A percentile compares a stretch with the other conserved stretches of the same genome.
Conservation (phyloP, 2,113 vertebrate genomes). For the Poecile atricapillus region DNA sequence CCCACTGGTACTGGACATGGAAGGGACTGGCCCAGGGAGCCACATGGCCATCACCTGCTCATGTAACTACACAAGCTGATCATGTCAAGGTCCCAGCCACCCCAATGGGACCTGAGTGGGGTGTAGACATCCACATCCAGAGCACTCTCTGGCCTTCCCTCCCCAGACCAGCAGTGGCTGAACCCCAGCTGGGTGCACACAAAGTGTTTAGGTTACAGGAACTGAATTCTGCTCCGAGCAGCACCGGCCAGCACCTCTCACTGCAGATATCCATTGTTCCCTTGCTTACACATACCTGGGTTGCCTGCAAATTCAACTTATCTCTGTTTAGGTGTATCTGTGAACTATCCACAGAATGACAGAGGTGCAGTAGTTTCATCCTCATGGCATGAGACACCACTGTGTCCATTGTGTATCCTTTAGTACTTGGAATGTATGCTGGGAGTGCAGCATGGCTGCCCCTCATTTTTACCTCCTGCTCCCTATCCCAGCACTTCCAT, state of each 20-base stretch:
- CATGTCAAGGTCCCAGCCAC: no score
- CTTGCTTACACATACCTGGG: neutral
- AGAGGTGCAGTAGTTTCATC: neutral
- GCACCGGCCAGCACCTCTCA: neutral
- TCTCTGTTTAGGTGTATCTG: neutral
- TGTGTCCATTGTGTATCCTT: accelerated
- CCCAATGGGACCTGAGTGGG: neutral
- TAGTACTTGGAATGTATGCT: neutral
- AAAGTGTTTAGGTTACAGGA: neutral
- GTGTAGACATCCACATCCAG: neutral
- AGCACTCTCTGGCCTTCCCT: neutral
- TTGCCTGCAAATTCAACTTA: neutral
- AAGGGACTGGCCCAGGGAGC: neutral
- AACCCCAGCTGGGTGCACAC: neutral
- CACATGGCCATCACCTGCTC: accelerated
- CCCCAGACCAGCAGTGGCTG: neutral
- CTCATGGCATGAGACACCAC: accelerated
- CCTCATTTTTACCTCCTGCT: neutral
- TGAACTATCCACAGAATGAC: neutral
- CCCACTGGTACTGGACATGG: neutral
- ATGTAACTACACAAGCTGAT: neutral
- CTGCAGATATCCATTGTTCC: neutral
- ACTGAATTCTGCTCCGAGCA: neutral
- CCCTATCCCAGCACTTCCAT: neutral
- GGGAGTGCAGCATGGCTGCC: neutral